Conservation (phyloP, 1,140 invertebrate species). For the Sycobia sp. region DNA sequence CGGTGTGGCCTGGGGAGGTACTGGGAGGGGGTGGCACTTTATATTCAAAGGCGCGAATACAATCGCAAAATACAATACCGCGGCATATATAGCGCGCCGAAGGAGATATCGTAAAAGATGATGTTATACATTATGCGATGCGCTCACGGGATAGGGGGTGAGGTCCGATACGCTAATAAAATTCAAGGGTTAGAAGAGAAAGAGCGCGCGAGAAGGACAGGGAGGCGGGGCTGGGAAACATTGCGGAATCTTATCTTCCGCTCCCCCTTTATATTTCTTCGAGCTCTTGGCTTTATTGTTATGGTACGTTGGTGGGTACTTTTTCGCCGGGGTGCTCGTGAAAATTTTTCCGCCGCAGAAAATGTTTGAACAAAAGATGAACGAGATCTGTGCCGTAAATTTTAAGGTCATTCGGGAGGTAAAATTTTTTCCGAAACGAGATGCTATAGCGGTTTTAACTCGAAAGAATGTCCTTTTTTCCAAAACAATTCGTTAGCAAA, state of each 20-base stretch:
- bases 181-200: conserved; percentile 44
- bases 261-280: neutral
- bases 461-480: too few species aligned
- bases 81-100: conserved; percentile 1
- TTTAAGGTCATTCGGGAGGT: too few species aligned
- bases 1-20: too few species aligned
- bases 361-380: neutral
- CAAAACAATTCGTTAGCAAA: too few species aligned
- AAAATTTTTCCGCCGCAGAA: neutral
- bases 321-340: neutral
- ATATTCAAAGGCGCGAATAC: conserved; percentile 55
- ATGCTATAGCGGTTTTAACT: too few species aligned
- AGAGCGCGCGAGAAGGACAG: neutral
- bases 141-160: neutral
- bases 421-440: too few species aligned
- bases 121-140: conserved; percentile 50
- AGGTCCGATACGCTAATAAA: conserved; percentile 51
- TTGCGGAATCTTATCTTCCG: neutral
- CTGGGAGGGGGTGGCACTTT: conserved; percentile 46
- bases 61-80: conserved; percentile 54
- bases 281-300: conserved; percentile 5
- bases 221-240: neutral
- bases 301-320: neutral
- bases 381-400: too few species aligned
- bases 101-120: conserved; percentile 51